These are phyloP conservation scores for Python bivittatus DNA, from an alignment of 2,113 vertebrate genomes.

Conservation along the genomic window DNA sequence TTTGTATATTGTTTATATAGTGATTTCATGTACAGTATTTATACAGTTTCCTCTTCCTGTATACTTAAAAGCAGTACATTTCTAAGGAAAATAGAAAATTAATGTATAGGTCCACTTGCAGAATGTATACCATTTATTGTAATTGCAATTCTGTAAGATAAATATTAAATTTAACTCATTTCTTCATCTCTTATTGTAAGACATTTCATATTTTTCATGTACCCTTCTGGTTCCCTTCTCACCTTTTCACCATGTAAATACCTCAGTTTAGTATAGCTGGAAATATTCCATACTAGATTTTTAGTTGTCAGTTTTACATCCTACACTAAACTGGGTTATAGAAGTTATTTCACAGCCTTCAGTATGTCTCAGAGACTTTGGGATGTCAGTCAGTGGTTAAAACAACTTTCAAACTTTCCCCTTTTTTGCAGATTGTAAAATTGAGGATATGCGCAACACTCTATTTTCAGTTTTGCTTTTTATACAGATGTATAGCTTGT, in stretches of 20 bases:
- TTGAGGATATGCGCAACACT: not conserved
- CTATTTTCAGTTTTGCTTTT: conserved; percentile 12
- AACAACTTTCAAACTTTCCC: not conserved
- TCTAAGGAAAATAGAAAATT: not conserved
- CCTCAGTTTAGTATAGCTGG: conserved; percentile 29
- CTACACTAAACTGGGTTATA: conserved; percentile 10
- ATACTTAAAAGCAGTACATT: not conserved
- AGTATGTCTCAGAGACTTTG: conserved; percentile 19
- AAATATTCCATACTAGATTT: conserved; percentile 33
- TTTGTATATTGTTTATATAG: not conserved
- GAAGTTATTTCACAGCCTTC: conserved; percentile 32
- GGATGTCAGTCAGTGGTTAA: not conserved
- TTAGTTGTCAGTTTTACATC: conserved; percentile 21
- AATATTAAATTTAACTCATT: conserved; percentile 5
- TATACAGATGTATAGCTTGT: rapidly evolving
- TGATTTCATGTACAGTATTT: not conserved
- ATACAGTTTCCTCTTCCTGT: not conserved
- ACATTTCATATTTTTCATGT: conserved; percentile 30
- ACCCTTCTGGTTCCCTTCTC: not conserved
- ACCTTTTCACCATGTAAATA: not conserved
- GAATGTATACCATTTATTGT: not conserved
- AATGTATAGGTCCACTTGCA: not conserved
- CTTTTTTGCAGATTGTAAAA: not conserved
- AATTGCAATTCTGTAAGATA: not conserved
- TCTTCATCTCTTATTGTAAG: conserved; percentile 12